phyloP scores from a whole-genome alignment of 2,888 invertebrate species.

The Muscina levida region DNA sequence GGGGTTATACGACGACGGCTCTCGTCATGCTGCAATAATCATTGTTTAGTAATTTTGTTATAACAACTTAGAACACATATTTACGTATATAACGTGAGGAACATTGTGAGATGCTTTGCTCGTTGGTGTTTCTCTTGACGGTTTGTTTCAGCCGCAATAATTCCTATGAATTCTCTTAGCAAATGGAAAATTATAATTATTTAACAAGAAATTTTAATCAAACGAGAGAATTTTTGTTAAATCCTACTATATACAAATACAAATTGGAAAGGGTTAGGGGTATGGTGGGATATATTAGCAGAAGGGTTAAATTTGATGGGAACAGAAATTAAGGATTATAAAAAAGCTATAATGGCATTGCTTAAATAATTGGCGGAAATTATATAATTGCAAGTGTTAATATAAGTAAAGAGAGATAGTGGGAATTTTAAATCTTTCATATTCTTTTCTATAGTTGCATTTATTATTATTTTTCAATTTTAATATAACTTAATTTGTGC shows the following conservation, averaged over 20 bases:
- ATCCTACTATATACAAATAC: no score
- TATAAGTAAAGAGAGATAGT: no score
- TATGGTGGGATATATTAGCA: no score
- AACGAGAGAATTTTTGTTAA: slow-evolving; percentile 29
- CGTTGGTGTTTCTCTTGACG: slow-evolving; percentile 7
- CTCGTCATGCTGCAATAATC: slow-evolving; percentile 32
- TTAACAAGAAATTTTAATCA: slow-evolving; percentile 60
- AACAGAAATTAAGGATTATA: slow-evolving; percentile 13
- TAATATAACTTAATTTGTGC: slow-evolving; percentile 2
- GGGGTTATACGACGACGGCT: slow-evolving; percentile 3
- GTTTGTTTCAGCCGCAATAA: slow-evolving; percentile 10
- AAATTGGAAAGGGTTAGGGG: no score
- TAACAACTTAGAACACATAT: not conserved
- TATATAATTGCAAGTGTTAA: not conserved
- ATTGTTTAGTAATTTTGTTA: slow-evolving; percentile 35
- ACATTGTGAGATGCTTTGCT: slow-evolving; percentile 44
- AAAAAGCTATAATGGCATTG: not conserved
- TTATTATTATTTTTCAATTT: no score
- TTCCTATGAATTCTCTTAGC: slow-evolving; percentile 50
- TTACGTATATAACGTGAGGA: slow-evolving; percentile 23
- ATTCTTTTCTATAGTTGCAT: no score
- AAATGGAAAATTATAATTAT: slow-evolving; percentile 49
- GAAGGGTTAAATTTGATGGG: slow-evolving; percentile 40
- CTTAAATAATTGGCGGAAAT: not conserved
- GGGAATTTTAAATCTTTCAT: no score